Evolutionary conservation across 2,797 vertebrate genomes (phyloP).

Genomic region (Bucorvus abyssinicus): DNA sequence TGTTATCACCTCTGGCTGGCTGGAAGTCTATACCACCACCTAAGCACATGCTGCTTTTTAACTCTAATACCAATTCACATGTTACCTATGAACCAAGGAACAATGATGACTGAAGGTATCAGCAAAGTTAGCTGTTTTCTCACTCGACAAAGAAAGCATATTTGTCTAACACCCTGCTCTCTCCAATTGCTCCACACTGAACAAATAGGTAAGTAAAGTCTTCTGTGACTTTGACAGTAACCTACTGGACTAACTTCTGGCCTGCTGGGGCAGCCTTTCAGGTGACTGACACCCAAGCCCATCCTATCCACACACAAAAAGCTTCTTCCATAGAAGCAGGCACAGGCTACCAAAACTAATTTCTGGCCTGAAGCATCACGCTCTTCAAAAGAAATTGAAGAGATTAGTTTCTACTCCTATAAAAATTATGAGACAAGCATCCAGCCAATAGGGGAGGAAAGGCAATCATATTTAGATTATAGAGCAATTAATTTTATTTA

Average conservation of each 20-base stretch:
- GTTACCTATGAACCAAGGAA: background rate
- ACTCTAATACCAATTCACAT: background rate
- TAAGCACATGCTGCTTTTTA: background rate
- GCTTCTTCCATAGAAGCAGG: background rate
- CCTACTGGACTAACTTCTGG: background rate
- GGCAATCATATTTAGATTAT: background rate
- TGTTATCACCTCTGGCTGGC: background rate
- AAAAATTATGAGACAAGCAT: background rate
- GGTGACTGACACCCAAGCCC: background rate
- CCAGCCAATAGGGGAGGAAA: background rate
- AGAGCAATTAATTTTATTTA: background rate
- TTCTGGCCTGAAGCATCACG: background rate
- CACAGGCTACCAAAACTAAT: background rate
- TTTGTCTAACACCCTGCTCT: background rate
- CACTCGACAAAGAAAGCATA: background rate
- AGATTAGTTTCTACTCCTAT: background rate
- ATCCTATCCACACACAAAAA: background rate
- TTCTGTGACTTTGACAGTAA: background rate
- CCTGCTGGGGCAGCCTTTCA: background rate
- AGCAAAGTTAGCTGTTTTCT: background rate
- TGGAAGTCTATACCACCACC: background rate
- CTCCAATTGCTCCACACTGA: background rate
- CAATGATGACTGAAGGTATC: background rate
- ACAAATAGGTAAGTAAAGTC: background rate
- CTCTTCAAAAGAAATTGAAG: background rate